These are phyloP conservation scores for Jacana jacana DNA, from an alignment of 2,113 vertebrate species.

Conservation along the genomic window DNA sequence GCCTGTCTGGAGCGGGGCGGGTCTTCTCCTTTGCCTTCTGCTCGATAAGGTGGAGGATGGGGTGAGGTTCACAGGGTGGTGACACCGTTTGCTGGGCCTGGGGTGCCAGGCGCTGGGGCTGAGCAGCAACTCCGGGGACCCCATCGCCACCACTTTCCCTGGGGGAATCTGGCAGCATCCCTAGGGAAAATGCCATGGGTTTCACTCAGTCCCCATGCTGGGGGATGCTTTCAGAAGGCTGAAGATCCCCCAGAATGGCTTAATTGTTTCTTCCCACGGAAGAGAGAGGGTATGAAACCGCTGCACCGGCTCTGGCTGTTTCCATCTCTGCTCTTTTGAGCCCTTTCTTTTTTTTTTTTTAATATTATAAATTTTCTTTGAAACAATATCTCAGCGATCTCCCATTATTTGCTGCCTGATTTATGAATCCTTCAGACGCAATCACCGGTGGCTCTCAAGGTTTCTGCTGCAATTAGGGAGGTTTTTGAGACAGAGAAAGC, in stretches of 20 bases:
- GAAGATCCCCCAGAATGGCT: not conserved
- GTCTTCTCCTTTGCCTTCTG: not conserved
- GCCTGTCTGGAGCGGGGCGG: not conserved
- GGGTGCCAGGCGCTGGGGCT: not conserved
- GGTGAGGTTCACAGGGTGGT: not conserved
- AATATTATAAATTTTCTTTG: not conserved
- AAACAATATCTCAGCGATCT: not conserved
- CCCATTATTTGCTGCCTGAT: not conserved
- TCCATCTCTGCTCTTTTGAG: not conserved
- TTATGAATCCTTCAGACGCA: not conserved
- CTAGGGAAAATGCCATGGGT: rapidly evolving
- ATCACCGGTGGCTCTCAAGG: not conserved
- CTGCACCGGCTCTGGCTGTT: not conserved
- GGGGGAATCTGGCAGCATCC: not conserved
- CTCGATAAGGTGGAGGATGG: not conserved
- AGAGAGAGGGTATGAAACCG: rapidly evolving
- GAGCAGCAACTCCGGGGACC: rapidly evolving
- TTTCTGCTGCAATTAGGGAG: not conserved
- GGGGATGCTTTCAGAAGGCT: not conserved
- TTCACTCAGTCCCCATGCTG: rapidly evolving
- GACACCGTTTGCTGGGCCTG: rapidly evolving
- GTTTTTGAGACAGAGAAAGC: not conserved
- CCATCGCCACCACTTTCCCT: rapidly evolving
- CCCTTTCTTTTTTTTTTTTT: not conserved
- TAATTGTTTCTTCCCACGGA: not conserved